Conservation (phyloP, 37 sponge, comb jelly and placozoan genomes). For the Spongilla lacustris region DNA sequence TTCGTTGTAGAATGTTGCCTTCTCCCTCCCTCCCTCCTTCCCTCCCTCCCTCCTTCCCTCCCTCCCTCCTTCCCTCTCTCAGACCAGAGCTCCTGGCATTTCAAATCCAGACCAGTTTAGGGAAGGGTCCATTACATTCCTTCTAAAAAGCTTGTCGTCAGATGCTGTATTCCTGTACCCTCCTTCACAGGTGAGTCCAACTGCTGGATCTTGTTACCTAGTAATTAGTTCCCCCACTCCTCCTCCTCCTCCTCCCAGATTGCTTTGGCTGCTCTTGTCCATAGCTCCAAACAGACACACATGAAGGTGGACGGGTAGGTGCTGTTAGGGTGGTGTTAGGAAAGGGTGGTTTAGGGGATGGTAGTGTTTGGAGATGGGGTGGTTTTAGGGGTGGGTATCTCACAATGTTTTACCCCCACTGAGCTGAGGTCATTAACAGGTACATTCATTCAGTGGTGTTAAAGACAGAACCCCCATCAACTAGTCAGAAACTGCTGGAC, state of each 20-base stretch:
- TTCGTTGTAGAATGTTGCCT: no score
- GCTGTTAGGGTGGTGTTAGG: no score
- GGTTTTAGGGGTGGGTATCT: not conserved
- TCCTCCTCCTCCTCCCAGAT: conserved; percentile 49
- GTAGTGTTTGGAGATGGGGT: no score
- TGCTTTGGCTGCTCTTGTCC: conserved; percentile 73
- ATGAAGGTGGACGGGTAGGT: conserved; percentile 60
- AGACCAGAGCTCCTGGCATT: conserved; percentile 61
- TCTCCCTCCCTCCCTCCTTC: not conserved
- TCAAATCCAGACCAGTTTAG: conserved; percentile 63
- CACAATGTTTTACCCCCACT: no score
- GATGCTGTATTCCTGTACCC: conserved; percentile 76
- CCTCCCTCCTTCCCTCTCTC: not conserved
- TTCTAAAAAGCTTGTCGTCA: conserved; percentile 62
- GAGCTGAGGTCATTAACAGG: not conserved
- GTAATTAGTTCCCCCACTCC: not conserved
- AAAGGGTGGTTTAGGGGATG: no score
- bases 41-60: not conserved
- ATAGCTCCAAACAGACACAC: conserved; percentile 52
- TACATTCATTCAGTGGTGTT: conserved; percentile 49
- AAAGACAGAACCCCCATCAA: conserved; percentile 5
- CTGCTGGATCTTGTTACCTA: not conserved
- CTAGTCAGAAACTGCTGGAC: conserved; percentile 7
- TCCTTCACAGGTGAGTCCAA: conserved; percentile 81
- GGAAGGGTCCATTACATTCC: conserved; percentile 62